These are phyloP conservation scores for Yoshiicerus persimilis DNA, from an alignment of 1,140 invertebrate species.

Conservation along the genomic window DNA sequence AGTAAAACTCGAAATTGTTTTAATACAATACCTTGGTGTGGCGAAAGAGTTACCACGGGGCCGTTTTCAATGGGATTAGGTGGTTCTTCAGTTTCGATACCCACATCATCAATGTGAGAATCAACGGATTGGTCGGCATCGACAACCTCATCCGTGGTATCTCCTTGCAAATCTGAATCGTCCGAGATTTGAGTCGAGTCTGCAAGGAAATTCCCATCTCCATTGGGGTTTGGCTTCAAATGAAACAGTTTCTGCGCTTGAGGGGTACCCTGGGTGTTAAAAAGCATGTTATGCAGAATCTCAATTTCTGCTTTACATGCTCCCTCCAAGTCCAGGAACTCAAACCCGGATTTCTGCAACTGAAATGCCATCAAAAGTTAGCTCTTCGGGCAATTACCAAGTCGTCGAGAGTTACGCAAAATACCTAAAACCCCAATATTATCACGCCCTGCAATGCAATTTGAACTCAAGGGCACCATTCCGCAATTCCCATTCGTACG, in stretches of 20 bases:
- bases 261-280: slow-evolving; percentile 23
- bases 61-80: slow-evolving; percentile 21
- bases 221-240: neutral
- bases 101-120: slow-evolving; percentile 4
- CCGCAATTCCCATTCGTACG: no score
- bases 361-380: no score
- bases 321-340: slow-evolving; percentile 39
- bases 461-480: no score
- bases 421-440: no score
- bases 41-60: slow-evolving; percentile 12
- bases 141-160: neutral
- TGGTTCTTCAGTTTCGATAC: neutral
- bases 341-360: slow-evolving; percentile 27
- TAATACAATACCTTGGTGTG: slow-evolving; percentile 22
- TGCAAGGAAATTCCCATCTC: neutral
- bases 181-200: neutral
- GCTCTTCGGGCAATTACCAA: no score
- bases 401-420: no score
- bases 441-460: no score
- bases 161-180: neutral
- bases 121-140: neutral
- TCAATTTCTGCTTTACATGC: slow-evolving; percentile 43
- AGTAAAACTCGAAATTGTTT: neutral
- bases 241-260: slow-evolving; percentile 26
- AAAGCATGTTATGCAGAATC: slow-evolving; percentile 47